Conservation (phyloP, 2,888 invertebrate genomes). For the Calliscelio sp. region DNA sequence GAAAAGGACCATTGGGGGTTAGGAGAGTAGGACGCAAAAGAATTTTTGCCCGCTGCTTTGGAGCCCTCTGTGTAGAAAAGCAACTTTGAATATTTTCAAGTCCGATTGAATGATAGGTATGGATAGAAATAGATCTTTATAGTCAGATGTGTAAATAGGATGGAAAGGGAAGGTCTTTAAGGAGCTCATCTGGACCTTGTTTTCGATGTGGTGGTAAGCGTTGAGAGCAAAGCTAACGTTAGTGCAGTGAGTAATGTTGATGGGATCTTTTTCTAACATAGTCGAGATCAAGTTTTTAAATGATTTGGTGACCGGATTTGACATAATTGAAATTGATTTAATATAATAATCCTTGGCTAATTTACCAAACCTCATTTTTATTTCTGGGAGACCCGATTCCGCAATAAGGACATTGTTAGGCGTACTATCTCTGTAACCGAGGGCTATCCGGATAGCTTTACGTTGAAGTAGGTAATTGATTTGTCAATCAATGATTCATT, state of each 20-base stretch:
- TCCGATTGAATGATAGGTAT: no score
- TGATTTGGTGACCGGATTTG: conserved; percentile 13
- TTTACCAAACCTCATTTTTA: background rate
- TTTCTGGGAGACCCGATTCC: background rate
- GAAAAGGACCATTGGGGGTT: background rate
- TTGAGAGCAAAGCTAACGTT: background rate
- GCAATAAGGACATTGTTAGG: background rate
- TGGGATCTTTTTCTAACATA: background rate
- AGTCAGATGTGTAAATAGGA: background rate
- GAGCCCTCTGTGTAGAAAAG: conserved; percentile 8
- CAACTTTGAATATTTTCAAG: no score
- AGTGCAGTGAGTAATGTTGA: background rate
- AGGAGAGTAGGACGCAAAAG: background rate
- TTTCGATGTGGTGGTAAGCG: background rate
- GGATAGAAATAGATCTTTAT: no score
- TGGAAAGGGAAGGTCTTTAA: conserved; percentile 14
- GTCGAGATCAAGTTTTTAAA: conserved; percentile 9
- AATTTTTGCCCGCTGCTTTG: background rate
- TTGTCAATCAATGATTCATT: no score
- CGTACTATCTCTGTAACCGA: background rate
- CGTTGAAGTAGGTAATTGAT: no score
- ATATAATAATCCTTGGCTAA: conserved; percentile 12
- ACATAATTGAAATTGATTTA: background rate
- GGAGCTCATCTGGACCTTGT: background rate
- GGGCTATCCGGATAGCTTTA: background rate